Evolutionary conservation across 92 coral and sea anemone genomes (phyloP), one percentile per base, ranked within the genome.

Genomic region (Metridium senile): DNA sequence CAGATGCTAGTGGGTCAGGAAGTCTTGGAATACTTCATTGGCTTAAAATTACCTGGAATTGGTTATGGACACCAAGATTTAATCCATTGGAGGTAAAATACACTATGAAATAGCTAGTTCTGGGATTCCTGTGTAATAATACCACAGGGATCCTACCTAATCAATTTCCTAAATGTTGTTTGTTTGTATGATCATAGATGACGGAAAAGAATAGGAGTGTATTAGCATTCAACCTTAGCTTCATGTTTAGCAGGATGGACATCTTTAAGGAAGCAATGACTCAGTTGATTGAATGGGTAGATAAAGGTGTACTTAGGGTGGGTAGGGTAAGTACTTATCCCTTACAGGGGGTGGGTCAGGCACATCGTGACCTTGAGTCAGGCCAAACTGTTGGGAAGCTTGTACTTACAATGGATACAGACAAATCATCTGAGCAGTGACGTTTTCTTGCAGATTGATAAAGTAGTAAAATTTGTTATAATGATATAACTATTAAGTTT

Each of bases 211-310:
- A 92, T 77, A 92, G 87, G 61, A 95, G 99, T 70, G 85, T 95
- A 62, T 87, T 95, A 95, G 99, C 88, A 26, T 95, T 95, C 84
- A 92, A 95, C 88, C 81, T 95, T 65, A 95, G 97, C 78, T 92
- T 89, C 78, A 90, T 95, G 75, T 95, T 95, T 53, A 87, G 85
- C 71, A 73, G 86, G 26, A 72, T 70, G 68, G 91, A 89, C 58
- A 54, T 90, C 53, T 77, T 92, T 32, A 75, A 85, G 68, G 95
- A 87, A 34, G 91, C 91, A 11, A 95, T 95, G 99, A 70, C 45
- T 26, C 97, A 95, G 70, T 74, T 95, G 18, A 62, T 95, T 16
- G 58, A 66, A 26, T 92, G 99, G 99, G 97, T 89, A 23, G 85
- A 85, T 52, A 75, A 85, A 33, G 97, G 95, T 32, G 62, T 78